phyloP scores from a whole-genome alignment of 2,797 vertebrate species.

The Ispidina picta region DNA sequence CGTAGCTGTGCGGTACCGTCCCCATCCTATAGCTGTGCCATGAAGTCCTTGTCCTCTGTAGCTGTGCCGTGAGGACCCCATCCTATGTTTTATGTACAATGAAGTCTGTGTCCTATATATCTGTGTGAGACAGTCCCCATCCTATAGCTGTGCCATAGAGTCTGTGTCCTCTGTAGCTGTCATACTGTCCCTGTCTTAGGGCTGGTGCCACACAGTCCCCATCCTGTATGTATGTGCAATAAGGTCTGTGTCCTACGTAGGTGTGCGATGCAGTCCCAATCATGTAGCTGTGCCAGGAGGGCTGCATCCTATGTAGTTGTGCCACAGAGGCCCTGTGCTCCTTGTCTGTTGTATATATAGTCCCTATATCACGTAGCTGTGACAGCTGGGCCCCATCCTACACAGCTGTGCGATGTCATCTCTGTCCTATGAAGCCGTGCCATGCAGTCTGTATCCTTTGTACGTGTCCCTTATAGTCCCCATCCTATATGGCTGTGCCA shows the following conservation, averaged over 20 bases:
- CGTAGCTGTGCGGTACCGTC: too few species aligned
- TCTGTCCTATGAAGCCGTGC: not conserved
- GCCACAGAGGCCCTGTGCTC: not conserved
- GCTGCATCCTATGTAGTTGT: fast-evolving
- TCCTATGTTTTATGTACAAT: too few species aligned
- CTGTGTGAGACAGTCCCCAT: too few species aligned
- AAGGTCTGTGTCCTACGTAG: not conserved
- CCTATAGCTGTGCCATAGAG: too few species aligned
- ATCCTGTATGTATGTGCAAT: fast-evolving
- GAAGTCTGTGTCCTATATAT: too few species aligned
- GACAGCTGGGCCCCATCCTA: not conserved
- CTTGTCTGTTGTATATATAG: not conserved
- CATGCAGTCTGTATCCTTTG: not conserved
- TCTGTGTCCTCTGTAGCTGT: fast-evolving
- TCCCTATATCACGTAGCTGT: not conserved
- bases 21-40: too few species aligned
- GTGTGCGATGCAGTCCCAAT: not conserved
- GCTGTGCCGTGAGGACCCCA: not conserved
- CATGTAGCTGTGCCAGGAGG: not conserved
- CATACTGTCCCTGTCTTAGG: too few species aligned
- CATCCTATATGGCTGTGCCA: not conserved
- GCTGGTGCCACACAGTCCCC: not conserved
- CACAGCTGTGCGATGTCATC: not conserved
- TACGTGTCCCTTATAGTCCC: not conserved
- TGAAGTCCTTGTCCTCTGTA: fast-evolving